These are phyloP conservation scores for Bradypus variegatus DNA, from an alignment of 2,797 vertebrate species.

Conservation along the genomic window DNA sequence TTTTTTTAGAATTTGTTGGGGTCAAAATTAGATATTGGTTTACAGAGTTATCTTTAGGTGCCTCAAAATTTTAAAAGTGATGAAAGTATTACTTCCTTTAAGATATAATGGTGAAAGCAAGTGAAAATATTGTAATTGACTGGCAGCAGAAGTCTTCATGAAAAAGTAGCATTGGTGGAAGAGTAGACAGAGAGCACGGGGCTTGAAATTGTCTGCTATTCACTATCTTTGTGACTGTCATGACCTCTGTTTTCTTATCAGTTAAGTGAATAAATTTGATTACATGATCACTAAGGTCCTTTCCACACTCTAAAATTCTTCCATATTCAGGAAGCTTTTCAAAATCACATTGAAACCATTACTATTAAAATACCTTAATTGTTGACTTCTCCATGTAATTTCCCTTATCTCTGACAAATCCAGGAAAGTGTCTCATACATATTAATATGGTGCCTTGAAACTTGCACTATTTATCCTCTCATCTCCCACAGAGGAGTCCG, in stretches of 20 bases:
- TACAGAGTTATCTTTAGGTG: not conserved
- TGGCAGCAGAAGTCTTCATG: not conserved
- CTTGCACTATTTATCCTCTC: not conserved
- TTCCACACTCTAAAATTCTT: not conserved
- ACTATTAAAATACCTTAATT: constrained; percentile 19
- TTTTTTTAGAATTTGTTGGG: not conserved
- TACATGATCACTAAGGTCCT: not conserved
- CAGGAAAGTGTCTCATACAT: not conserved
- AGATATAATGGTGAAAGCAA: not conserved
- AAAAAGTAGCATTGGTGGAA: not conserved
- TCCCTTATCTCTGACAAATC: not conserved
- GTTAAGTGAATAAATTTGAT: constrained; percentile 3
- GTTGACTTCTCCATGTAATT: not conserved
- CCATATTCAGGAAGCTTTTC: constrained; percentile 18
- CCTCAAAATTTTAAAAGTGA: not conserved
- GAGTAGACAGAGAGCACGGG: not conserved
- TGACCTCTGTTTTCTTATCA: not conserved
- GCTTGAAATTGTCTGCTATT: not conserved
- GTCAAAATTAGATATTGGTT: not conserved
- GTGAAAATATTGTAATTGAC: not conserved
- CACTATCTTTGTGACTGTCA: not conserved
- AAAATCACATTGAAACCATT: constrained; percentile 28
- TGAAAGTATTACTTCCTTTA: not conserved
- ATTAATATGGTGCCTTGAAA: not conserved
- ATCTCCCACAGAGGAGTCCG: not conserved